phyloP scores from a whole-genome alignment of 2,113 vertebrate genomes.

The Pelodiscus sinensis region DNA sequence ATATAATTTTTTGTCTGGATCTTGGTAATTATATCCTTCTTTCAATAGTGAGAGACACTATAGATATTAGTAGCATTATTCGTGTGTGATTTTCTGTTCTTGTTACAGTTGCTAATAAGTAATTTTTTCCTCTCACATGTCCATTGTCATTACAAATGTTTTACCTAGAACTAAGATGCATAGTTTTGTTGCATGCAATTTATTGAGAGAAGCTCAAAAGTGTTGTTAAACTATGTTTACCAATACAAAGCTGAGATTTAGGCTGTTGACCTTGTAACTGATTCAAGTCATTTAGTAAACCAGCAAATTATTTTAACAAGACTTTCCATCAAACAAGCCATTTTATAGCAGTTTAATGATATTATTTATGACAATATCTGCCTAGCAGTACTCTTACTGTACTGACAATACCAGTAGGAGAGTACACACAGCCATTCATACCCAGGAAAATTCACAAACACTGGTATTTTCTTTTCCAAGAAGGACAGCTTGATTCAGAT shows the following conservation, averaged over 20 bases:
- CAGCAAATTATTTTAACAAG: background rate
- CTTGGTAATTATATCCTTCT: background rate
- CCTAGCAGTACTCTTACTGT: background rate
- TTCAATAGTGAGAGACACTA: background rate
- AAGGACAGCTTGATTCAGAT: background rate
- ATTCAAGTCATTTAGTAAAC: background rate
- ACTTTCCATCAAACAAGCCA: background rate
- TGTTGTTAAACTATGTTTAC: rapidly evolving
- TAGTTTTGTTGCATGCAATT: background rate
- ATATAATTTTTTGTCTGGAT: background rate
- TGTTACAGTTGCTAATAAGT: background rate
- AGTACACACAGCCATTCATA: background rate
- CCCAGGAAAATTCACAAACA: background rate
- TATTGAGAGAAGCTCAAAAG: background rate
- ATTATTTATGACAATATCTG: background rate
- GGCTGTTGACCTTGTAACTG: background rate
- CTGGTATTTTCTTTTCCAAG: background rate
- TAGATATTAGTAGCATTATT: background rate
- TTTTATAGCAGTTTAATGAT: background rate
- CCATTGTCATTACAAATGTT: background rate
- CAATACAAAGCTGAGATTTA: background rate
- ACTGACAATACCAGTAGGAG: background rate
- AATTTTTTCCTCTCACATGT: background rate
- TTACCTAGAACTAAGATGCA: background rate
- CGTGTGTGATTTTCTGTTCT: background rate